Percentiles rank a stretch among this genome's conserved stretches.
Conservation (phyloP, 37 sponge, comb jelly and placozoan species). For the Hormiphora californensis region DNA sequence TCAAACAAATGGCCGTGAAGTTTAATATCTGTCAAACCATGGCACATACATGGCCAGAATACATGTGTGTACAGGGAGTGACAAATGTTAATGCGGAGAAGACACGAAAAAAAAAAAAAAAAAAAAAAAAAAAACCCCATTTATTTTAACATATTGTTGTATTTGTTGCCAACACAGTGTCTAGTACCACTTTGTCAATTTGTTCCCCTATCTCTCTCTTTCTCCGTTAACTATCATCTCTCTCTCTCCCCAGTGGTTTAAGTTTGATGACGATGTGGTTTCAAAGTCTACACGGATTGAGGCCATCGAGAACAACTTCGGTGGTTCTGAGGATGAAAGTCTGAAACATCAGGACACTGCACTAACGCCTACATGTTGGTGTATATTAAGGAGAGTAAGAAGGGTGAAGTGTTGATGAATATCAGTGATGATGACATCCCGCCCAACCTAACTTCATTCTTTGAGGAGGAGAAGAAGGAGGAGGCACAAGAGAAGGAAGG, state of each 20-base stretch:
- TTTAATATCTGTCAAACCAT: no score
- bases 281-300: conserved; percentile 84
- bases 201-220: not conserved
- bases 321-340: conserved; percentile 74
- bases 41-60: no score
- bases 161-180: no score
- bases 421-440: conserved; percentile 80
- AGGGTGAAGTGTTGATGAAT: conserved; percentile 70
- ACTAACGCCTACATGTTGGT: conserved; percentile 99
- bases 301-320: conserved; percentile 94
- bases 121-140: no score
- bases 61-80: no score
- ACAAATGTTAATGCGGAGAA: no score
- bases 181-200: no score
- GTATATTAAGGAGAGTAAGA: conserved; percentile 73
- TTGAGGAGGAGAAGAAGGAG: conserved; percentile 83
- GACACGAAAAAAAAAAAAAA: no score
- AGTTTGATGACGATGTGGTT: conserved; percentile 99
- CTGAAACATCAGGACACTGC: conserved; percentile 65
- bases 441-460: conserved; percentile 61
- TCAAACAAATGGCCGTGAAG: no score
- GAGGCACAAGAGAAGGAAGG: conserved; percentile 73
- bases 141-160: no score
- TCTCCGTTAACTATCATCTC: not conserved
- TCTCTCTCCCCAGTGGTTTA: conserved; percentile 75